Base-by-base conservation (phyloP, 2,113 vertebrate species). In the Delphinapterus leucas region DNA sequence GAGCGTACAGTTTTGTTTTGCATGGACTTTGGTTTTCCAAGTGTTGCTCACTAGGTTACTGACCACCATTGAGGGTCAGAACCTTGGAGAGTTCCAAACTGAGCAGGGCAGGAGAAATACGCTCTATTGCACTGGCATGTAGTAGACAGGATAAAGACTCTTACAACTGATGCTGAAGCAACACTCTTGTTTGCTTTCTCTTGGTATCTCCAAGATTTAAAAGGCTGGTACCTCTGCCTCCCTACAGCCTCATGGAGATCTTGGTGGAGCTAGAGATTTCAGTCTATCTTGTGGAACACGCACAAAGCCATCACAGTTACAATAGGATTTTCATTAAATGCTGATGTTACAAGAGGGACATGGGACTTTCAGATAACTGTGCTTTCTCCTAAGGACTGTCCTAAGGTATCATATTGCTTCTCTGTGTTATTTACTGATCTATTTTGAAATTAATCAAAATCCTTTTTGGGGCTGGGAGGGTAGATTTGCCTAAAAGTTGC, bases 71-170 rank as follows among this genome's bases (percentile, higher is more conserved):
- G 41, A 25, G 26, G 68, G 82, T 98, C 96, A 97, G 96, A 97
- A 98, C 97, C 95, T 97, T 97, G 97, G 98, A 98, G 95, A 97
- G 97, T 96, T 98, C 97, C 95, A 91, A 17, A 58, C 61, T 65
- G 58, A 60, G 44, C 11, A 0, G 3, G 1, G 25, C 61, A 44
- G 28, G 33, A 74, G 79, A 82, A 47, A 17, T 28, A 20, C 1
- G 15, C 15, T 41, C 77, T 67, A 7, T 17, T 82, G 17, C 44
- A 31, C 12, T 55, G 70, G 23, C 92, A 31, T 68, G 36, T 86
- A 74, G 14, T 89, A 47, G 25, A 49, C 2, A 23, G 12, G 58
- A 33, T 76, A n/a, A 67, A 65, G 63, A 33, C 26, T 77, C 47
- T 55, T 74, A 33, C 6, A 67, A 38, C 25, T 65, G 21, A 36